Base-by-base conservation (phyloP, 1,140 invertebrate genomes). In the Drosophila leontia region DNA sequence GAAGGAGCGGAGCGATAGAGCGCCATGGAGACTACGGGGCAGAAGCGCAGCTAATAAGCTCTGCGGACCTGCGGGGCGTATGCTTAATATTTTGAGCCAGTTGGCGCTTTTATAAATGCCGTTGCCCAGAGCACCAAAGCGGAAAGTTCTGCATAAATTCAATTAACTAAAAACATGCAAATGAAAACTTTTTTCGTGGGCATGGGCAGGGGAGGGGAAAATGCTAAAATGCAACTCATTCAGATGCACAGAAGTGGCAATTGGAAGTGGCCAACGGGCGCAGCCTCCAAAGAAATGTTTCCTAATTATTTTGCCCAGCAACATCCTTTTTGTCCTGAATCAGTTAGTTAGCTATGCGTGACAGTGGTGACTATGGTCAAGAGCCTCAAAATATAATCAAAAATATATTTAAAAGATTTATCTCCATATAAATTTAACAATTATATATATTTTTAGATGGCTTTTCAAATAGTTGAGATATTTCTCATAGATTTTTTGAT, bases 151-250 rank as follows among this genome's bases (percentile, higher is more conserved):
- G 84, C 85, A 87, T 87, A 84, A 77, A 87, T 87, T 87, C 84
- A 87, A 87, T 87, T 87, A 87, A 87, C 84, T 87, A 83, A 87
- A 88, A 87, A 87, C 84, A 87, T 88, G 84, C 85, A 87, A 87
- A 87, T 87, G 84, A 88, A 87, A 87, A 88, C 83, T 88, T 87
- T 84, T 76, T 59, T 67, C 34, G 51, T 64, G 61, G 69, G 70
- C 70, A 78, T 64, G 50, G 15, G 26, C 15, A 11, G 7, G 7
- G 26, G 48, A 17, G 26, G 42, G 60, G 41, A 63, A 61, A 76
- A 77, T 76, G 75, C 53, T 58, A 77, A 57, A 78, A 62, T 78
- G 75, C 75, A 78, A 56, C 76, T 72, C 69, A 77, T 78, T 78
- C 75, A 68, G 48, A 69, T 77, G 75, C 75, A 78, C 75, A 78